Percentiles rank a stretch among this genome's conserved stretches.
These are phyloP conservation scores for Rhagonycha fulva DNA, from an alignment of 2,888 invertebrate species.

Conservation along the genomic window DNA sequence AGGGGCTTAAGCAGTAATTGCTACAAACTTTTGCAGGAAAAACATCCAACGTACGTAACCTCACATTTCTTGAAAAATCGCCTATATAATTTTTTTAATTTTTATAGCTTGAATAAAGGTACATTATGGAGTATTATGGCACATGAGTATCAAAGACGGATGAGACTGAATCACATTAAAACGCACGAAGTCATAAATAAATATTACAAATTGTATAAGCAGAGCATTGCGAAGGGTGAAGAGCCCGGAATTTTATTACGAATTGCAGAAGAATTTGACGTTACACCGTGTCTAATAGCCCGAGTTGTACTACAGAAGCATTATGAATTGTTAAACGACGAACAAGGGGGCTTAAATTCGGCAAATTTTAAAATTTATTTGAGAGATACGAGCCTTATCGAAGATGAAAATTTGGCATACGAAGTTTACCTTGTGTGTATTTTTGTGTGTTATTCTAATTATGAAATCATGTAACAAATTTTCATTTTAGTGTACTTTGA, in stretches of 20 bases:
- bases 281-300: slow-evolving; percentile 64
- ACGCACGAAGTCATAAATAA: slow-evolving; percentile 60
- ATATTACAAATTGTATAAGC: slow-evolving; percentile 57
- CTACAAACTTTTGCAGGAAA: slow-evolving; percentile 61
- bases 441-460: slow-evolving; percentile 25
- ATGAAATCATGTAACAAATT: slow-evolving; percentile 14
- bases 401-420: slow-evolving; percentile 70
- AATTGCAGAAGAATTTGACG: slow-evolving; percentile 59
- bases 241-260: slow-evolving; percentile 65
- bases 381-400: slow-evolving; percentile 74
- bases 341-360: slow-evolving; percentile 45
- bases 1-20: slow-evolving; percentile 64
- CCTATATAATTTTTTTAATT: slow-evolving; percentile 37
- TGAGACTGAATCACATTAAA: slow-evolving; percentile 66
- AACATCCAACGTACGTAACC: slow-evolving; percentile 60
- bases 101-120: slow-evolving; percentile 60
- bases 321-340: slow-evolving; percentile 45
- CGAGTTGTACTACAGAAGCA: slow-evolving; percentile 62
- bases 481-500: slow-evolving; percentile 70
- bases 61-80: slow-evolving; percentile 14
- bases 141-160: slow-evolving; percentile 65
- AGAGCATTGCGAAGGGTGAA: slow-evolving; percentile 52
- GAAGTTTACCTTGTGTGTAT: slow-evolving; percentile 73
- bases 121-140: slow-evolving; percentile 74
- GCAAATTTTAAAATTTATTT: slow-evolving; percentile 61